phyloP scores from a whole-genome alignment of 2,797 vertebrate species.

The Sebastes vulpes region DNA sequence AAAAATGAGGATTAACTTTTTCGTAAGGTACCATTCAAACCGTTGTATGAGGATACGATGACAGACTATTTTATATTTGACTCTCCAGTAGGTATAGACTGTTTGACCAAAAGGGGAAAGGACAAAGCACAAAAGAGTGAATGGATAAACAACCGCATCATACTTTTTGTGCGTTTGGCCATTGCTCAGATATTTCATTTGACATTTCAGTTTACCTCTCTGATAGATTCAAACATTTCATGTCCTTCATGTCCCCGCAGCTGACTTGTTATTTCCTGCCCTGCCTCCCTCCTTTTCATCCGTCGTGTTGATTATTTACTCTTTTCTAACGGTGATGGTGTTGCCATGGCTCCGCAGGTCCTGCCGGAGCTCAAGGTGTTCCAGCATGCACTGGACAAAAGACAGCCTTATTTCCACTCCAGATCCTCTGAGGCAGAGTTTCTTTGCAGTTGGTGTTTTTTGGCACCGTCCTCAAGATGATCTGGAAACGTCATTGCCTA shows the following conservation, averaged over 20 bases:
- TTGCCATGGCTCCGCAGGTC: conserved; percentile 36
- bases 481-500: background rate
- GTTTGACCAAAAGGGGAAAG: too few relatives aligned
- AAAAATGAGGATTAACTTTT: too few relatives aligned
- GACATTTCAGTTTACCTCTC: background rate
- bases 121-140: too few relatives aligned
- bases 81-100: too few relatives aligned
- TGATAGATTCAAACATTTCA: background rate
- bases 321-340: background rate
- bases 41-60: too few relatives aligned
- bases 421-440: background rate
- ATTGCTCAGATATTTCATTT: background rate
- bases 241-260: background rate
- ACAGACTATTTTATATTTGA: too few relatives aligned
- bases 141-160: too few relatives aligned
- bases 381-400: background rate
- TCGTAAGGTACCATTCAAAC: too few relatives aligned
- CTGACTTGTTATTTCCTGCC: conserved; percentile 16
- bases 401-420: background rate
- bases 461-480: background rate
- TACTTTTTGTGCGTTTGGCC: background rate
- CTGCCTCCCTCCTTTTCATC: conserved; percentile 1
- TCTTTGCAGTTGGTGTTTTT: background rate
- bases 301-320: conserved; percentile 31
- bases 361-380: conserved; percentile 10